phyloP scores from a whole-genome alignment of 2,888 invertebrate species.

The Synergus japonicus region DNA sequence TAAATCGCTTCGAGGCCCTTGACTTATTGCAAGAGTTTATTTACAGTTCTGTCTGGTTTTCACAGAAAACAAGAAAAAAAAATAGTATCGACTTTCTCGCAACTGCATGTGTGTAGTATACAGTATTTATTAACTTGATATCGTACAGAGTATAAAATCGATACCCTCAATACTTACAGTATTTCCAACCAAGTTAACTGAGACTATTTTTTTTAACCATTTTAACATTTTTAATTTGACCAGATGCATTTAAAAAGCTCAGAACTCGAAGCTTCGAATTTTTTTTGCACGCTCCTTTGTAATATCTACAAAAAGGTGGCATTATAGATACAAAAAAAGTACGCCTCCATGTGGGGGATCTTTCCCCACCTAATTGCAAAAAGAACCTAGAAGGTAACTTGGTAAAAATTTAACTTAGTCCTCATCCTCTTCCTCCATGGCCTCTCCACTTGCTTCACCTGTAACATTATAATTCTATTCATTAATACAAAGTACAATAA shows the following conservation, averaged over 20 bases:
- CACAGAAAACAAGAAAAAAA: constrained; percentile 44
- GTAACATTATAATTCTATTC: constrained; percentile 42
- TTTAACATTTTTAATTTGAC: no score
- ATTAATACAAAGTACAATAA: background rate
- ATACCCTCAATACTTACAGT: constrained; percentile 60
- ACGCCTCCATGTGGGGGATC: background rate
- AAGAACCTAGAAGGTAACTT: constrained; percentile 49
- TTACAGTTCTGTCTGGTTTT: constrained; percentile 29
- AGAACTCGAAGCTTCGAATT: background rate
- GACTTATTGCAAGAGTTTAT: background rate
- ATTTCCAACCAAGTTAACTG: background rate
- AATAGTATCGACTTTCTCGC: constrained; percentile 47
- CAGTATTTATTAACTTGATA: constrained; percentile 69
- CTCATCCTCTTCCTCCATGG: constrained; percentile 74
- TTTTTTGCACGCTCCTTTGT: background rate
- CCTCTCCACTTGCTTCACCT: constrained; percentile 55
- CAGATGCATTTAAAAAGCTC: no score
- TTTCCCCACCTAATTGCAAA: constrained; percentile 26
- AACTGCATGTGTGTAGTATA: constrained; percentile 67
- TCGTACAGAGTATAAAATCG: constrained; percentile 32
- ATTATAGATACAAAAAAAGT: background rate
- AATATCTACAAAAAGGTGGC: constrained; percentile 10
- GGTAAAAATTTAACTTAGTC: constrained; percentile 61
- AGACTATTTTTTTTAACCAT: no score
- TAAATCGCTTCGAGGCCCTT: constrained; percentile 34